Base-by-base conservation (phyloP, 2,888 invertebrate genomes). In the Hypomecis punctinalis region DNA sequence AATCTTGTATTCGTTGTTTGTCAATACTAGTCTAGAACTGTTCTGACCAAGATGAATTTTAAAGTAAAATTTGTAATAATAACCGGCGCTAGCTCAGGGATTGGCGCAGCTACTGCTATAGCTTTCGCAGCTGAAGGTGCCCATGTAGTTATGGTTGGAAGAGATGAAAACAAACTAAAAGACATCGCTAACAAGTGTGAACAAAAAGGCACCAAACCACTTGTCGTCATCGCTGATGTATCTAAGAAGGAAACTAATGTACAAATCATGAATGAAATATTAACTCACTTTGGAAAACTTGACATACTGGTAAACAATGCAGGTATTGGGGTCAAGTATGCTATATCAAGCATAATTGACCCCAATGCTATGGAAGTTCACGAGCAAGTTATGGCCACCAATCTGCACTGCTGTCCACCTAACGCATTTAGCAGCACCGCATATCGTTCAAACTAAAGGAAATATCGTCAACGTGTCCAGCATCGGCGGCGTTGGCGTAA, bases 391-490 rank as follows among this genome's bases (percentile, higher is more conserved):
- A 72, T 71, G 54, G 43, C 63, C 0, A 71, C 66, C 8, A 74
- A 74, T 45, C 59, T 74, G 2, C 63, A 69, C 71, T 1, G 63
- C 55, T 2, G 74, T 72, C 6, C 45, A 62, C 5, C 39, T 74
- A 5, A 70, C 74, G 6, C 52, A 72, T 40, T 57, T 75, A 3
- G 75, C 76, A 0, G 71, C 63, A 0, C 76, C 77, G 0, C 61
- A 75, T 53, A 66, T 80, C 0, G 61, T 75, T 5, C 63, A 71
- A 49, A 73, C 77, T 0, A 75, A 75, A 65, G 79, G 97, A 9
- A 96, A 94, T 68, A 95, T 98, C 71, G 96, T 98, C 0, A 98
- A 98, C 84, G 96, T 74, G 6, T 73, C 73, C 35, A 73, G 71
- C 36, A 11, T 68, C 33, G 69, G 69, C 48, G 60, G 61, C 10